phyloP scores from a whole-genome alignment of 2,113 vertebrate genomes.

The cat (Felis catus) region F.catus_Fca126_mat1.0 CM031417.1:47530001-47530500 shows the following conservation, averaged over 20 bases:
- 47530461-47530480: too few relatives aligned
- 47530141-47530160: neutral
- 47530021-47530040: neutral
- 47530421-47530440: too few relatives aligned
- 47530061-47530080: neutral
- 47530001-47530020: conserved; percentile 18
- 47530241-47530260: neutral
- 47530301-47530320: neutral
- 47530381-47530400: neutral
- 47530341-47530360: neutral
- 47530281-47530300: neutral
- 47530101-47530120: neutral
- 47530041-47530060: neutral
- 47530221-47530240: neutral
- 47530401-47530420: neutral
- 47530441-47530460: too few relatives aligned
- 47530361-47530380: too few relatives aligned
- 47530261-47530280: conserved; percentile 30
- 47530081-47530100: neutral
- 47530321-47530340: neutral
- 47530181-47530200: neutral
- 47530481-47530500: too few relatives aligned
- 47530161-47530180: neutral
- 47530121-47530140: neutral
- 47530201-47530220: neutral